Conservation (phyloP, 2,113 vertebrate species). For the Pseudorasbora parva region DNA sequence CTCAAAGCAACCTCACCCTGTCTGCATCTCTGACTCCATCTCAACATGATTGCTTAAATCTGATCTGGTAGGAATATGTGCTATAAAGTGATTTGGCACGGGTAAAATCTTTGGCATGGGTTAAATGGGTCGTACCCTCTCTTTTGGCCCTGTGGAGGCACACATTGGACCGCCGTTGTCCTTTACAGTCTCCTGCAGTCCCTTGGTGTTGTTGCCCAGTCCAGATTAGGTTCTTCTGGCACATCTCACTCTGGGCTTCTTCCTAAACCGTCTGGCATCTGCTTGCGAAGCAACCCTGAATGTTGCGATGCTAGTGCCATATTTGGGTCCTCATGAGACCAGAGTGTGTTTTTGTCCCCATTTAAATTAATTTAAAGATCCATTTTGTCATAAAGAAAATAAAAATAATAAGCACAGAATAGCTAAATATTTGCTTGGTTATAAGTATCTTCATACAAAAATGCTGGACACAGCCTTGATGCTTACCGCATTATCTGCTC, state of each 20-base stretch:
- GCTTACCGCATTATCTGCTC: not conserved
- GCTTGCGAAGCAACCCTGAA: slow-evolving; percentile 13
- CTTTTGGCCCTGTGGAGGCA: slow-evolving; percentile 17
- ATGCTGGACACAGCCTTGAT: not conserved
- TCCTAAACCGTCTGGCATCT: slow-evolving; percentile 33
- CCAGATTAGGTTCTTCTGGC: slow-evolving; percentile 49
- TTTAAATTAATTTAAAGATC: not conserved
- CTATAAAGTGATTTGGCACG: slow-evolving; percentile 4
- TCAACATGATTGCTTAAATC: not conserved
- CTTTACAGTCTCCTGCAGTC: slow-evolving; percentile 34
- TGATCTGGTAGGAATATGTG: slow-evolving; percentile 2
- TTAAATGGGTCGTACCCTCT: slow-evolving; percentile 28
- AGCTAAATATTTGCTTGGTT: not conserved
- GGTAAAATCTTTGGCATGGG: slow-evolving; percentile 23
- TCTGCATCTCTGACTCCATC: not conserved
- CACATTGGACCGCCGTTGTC: slow-evolving; percentile 26
- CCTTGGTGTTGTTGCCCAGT: slow-evolving; percentile 43
- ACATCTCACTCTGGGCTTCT: slow-evolving; percentile 34
- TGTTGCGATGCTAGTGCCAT: not conserved
- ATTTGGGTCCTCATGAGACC: not conserved
- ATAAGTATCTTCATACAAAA: not conserved
- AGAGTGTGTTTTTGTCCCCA: slow-evolving; percentile 15
- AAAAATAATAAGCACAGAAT: not conserved
- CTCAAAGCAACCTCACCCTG: not conserved
- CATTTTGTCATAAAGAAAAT: not conserved